Percentiles rank a stretch among this genome's conserved stretches.
These are phyloP conservation scores for Leptatherina wallacei DNA, from an alignment of 2,797 vertebrate genomes.

Conservation along the genomic window DNA sequence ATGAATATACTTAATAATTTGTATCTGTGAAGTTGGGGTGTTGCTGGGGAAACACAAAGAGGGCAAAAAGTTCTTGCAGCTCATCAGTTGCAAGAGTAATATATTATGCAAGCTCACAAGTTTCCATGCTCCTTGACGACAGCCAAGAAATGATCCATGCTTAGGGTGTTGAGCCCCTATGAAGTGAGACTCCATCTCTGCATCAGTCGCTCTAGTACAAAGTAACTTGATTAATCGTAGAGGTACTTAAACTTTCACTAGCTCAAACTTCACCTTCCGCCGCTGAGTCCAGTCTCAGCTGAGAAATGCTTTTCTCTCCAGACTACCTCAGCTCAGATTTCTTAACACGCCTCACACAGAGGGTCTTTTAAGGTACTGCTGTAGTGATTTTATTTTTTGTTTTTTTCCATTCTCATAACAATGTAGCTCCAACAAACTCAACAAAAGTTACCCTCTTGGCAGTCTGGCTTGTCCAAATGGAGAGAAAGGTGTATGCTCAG, in stretches of 20 bases:
- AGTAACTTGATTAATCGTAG: constrained; percentile 62
- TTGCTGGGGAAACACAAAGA: constrained; percentile 48
- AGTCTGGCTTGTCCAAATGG: constrained; percentile 47
- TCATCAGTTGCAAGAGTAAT: constrained; percentile 52
- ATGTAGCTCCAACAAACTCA: constrained; percentile 67
- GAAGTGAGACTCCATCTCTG: constrained; percentile 64
- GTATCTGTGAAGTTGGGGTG: constrained; percentile 50
- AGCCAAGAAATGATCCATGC: constrained; percentile 56
- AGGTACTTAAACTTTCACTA: constrained; percentile 70
- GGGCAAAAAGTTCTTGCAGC: constrained; percentile 26
- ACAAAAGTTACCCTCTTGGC: constrained; percentile 32
- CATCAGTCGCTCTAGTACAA: constrained; percentile 38
- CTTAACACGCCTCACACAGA: constrained; percentile 71
- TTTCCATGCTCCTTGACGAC: constrained; percentile 59
- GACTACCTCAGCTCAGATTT: constrained; percentile 86
- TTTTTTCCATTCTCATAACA: constrained; percentile 43
- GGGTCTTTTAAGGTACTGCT: constrained; percentile 81
- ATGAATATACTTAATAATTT: constrained; percentile 21
- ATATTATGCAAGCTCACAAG: constrained; percentile 41
- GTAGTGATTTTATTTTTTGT: constrained; percentile 58
- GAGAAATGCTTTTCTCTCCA: constrained; percentile 74
- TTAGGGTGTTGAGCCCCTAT: constrained; percentile 52
- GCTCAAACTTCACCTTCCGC: constrained; percentile 59
- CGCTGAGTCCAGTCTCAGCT: constrained; percentile 72
- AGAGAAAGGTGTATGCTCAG: constrained; percentile 55